phyloP scores from a whole-genome alignment of 1,140 invertebrate species.

The Belonocnema kinseyi region DNA sequence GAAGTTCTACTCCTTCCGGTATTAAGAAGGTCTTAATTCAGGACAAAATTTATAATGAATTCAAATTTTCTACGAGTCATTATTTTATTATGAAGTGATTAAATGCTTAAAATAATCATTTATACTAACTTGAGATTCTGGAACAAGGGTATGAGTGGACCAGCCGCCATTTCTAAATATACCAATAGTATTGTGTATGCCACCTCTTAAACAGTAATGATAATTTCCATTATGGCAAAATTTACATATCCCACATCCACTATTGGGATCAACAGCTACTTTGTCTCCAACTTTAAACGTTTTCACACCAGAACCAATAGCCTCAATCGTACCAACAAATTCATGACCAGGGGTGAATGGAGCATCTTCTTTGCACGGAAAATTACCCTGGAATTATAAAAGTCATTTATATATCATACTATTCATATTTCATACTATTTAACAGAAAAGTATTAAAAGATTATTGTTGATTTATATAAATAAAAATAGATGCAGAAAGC shows the following conservation, averaged over 20 bases:
- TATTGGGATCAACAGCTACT: constrained; percentile 82
- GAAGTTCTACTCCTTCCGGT: constrained; percentile 62
- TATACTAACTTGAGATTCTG: constrained; percentile 76
- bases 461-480: too few species aligned
- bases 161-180: constrained; percentile 82
- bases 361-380: constrained; percentile 77
- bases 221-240: constrained; percentile 79
- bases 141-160: constrained; percentile 79
- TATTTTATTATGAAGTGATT: constrained; percentile 26
- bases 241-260: constrained; percentile 78
- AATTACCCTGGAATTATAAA: constrained; percentile 76
- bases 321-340: constrained; percentile 80
- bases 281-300: constrained; percentile 80
- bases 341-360: constrained; percentile 82
- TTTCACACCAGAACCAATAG: constrained; percentile 77
- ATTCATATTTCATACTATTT: constrained; percentile 33
- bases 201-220: constrained; percentile 79
- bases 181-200: constrained; percentile 80
- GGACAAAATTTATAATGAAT: neutral
- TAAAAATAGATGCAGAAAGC: neutral
- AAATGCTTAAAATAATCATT: constrained; percentile 16
- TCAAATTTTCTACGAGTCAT: constrained; percentile 9
- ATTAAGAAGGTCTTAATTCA: constrained; percentile 59
- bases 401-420: constrained; percentile 5
- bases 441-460: too few species aligned